phyloP scores from a whole-genome alignment of 2,797 vertebrate species.

The Falco columbarius region DNA sequence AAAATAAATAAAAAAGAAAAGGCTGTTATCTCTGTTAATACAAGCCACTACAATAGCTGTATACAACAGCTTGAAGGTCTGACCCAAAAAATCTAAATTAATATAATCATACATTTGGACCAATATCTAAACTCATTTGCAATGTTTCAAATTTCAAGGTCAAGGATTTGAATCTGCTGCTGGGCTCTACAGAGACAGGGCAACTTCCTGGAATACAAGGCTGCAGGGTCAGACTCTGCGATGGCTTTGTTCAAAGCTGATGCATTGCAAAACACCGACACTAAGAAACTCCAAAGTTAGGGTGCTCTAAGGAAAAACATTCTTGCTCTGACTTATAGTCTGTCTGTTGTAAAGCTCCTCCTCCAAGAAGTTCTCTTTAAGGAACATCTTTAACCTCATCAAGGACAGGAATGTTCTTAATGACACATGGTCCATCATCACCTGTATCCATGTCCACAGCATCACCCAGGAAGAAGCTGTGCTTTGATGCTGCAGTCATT shows the following conservation, averaged over 20 bases:
- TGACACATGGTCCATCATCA: not conserved
- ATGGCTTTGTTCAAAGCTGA: not conserved
- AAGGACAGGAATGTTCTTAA: not conserved
- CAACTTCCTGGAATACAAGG: not conserved
- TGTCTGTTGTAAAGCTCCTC: not conserved
- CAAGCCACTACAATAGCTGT: not conserved
- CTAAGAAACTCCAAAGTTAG: not conserved
- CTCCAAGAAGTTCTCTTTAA: not conserved
- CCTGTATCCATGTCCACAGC: fast-evolving
- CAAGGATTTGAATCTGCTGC: slow-evolving; percentile 1
- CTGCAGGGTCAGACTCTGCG: not conserved
- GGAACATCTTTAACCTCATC: not conserved
- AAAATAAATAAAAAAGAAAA: not conserved
- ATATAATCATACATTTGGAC: not conserved
- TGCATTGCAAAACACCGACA: not conserved
- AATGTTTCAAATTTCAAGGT: not conserved
- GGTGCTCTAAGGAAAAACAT: not conserved
- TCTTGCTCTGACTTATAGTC: fast-evolving
- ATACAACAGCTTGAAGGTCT: not conserved
- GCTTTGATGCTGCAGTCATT: not conserved
- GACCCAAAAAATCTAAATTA: not conserved
- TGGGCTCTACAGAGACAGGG: not conserved
- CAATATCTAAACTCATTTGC: not conserved
- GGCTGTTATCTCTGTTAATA: not conserved
- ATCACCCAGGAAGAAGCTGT: not conserved